phyloP scores from a whole-genome alignment of 2,888 invertebrate species.

The Agrilus cyanescens region DNA sequence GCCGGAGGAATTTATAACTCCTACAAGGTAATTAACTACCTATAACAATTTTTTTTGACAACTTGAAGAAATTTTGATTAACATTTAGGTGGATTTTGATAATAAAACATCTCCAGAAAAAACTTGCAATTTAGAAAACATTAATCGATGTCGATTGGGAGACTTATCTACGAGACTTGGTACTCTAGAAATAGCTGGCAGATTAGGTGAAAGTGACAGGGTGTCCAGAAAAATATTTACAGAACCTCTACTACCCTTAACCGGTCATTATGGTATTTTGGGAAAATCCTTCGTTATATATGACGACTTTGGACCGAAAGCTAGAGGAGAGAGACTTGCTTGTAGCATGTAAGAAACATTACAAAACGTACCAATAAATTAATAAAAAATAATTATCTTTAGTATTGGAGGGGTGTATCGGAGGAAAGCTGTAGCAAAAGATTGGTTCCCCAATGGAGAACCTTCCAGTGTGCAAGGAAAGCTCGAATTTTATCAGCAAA shows the following conservation, averaged over 20 bases:
- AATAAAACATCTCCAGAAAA: slow-evolving; percentile 44
- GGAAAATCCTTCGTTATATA: slow-evolving; percentile 78
- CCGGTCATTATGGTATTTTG: slow-evolving; percentile 61
- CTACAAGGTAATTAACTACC: slow-evolving; percentile 40
- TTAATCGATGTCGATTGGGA: slow-evolving; percentile 60
- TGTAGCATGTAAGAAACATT: slow-evolving; percentile 61
- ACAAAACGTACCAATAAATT: background rate
- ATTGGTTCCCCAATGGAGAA: slow-evolving; percentile 79
- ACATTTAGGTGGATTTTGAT: slow-evolving; percentile 45
- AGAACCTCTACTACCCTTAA: slow-evolving; percentile 62
- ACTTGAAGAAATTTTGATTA: slow-evolving; percentile 1
- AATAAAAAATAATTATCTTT: slow-evolving; percentile 16
- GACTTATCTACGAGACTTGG: slow-evolving; percentile 66
- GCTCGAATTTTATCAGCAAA: slow-evolving; percentile 74
- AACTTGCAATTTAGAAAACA: slow-evolving; percentile 42
- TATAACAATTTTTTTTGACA: background rate
- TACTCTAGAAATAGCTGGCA: slow-evolving; percentile 61
- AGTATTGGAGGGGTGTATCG: slow-evolving; percentile 65
- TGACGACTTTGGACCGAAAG: slow-evolving; percentile 78
- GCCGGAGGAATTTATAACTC: slow-evolving; percentile 71
- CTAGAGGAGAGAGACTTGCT: slow-evolving; percentile 77
- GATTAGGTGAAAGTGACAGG: slow-evolving; percentile 48
- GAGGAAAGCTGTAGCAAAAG: slow-evolving; percentile 72
- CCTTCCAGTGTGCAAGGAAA: slow-evolving; percentile 54
- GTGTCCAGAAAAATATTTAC: slow-evolving; percentile 68